Base-by-base conservation (phyloP, 2,113 vertebrate genomes). In the Martes martes region DNA sequence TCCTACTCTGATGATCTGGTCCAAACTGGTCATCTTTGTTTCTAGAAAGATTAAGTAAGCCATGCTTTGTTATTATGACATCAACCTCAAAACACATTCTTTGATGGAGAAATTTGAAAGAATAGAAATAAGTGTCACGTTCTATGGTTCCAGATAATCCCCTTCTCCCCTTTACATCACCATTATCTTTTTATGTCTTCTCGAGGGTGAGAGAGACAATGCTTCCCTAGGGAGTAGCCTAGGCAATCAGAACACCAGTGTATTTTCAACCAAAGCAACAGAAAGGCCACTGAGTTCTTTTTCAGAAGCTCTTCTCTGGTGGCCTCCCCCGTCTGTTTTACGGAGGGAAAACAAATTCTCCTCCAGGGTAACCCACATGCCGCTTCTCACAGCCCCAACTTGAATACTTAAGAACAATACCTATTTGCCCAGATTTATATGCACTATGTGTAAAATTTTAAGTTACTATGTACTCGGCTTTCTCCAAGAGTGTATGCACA, bases 31-130 rank as follows among this genome's bases (percentile, higher is more conserved):
- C 76, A 96, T 73, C 71, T 88, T 55, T 94, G 81, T 94, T 94
- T 95, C 69, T 42, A 96, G 74, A 97, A 97, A 96, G 50, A 84
- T 83, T 81, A 97, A 97, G 89, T 65, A 87, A 97, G 39, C 39
- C 39, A 73, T 82, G 45, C 78, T 96, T 96, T 93, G 88, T 95
- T 80, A 84, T 78, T 79, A 45, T 36, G 76, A 94, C 39, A 50
- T 67, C 31, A 91, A 50, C n/a, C 21, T 78, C 47, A 16, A 90
- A 93, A 39, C 74, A 18, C 69, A 61, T 95, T 94, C 83, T 97
- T 87, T 84, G 73, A 71, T 95, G 63, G 89, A 96, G 67, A 92
- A 55, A 95, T 63, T 47, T 83, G 45, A 74, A 94, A 85, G 23
- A 59, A 82, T 6, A n/a, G 63, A 31, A 95, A 73, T 65, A 84